phyloP scores from a whole-genome alignment of 2,888 invertebrate species.

The Aleiodes testaceus region DNA sequence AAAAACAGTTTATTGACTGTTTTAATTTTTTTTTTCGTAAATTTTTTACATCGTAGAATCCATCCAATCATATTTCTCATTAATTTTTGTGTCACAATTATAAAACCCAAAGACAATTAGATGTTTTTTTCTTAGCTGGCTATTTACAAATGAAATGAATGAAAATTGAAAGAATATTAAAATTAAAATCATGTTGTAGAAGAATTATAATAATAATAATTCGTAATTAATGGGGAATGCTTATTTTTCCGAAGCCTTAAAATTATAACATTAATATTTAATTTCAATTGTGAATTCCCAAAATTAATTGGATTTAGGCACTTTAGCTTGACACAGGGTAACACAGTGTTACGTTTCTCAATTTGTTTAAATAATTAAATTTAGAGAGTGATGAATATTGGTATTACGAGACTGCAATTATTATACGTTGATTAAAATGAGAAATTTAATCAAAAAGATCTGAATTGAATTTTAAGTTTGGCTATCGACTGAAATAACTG shows the following conservation, averaged over 20 bases:
- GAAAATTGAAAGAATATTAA: constrained; percentile 38
- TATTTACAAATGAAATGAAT: constrained; percentile 56
- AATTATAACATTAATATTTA: constrained; percentile 24
- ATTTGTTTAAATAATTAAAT: too few species aligned
- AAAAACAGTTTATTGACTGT: constrained; percentile 35
- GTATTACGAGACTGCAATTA: too few species aligned
- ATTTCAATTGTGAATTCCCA: neutral
- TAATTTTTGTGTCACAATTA: constrained; percentile 53
- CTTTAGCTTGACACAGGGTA: too few species aligned
- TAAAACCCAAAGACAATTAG: constrained; percentile 64
- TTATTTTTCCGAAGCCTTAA: constrained; percentile 56
- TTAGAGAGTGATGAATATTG: too few species aligned
- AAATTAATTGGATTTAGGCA: too few species aligned
- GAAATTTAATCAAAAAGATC: neutral
- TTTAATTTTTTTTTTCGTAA: constrained; percentile 34
- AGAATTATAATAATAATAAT: constrained; percentile 39
- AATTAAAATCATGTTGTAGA: constrained; percentile 35
- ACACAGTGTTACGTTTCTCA: too few species aligned
- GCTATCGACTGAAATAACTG: too few species aligned
- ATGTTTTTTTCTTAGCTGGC: constrained; percentile 60
- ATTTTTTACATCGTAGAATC: constrained; percentile 28
- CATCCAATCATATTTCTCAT: neutral
- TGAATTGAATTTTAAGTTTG: neutral
- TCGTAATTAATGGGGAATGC: constrained; percentile 43
- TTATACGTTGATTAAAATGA: too few species aligned